A percentile compares a stretch with the other conserved stretches of the same genome.
phyloP scores from a whole-genome alignment of 2,888 invertebrate genomes.

The Bombylius major region DNA sequence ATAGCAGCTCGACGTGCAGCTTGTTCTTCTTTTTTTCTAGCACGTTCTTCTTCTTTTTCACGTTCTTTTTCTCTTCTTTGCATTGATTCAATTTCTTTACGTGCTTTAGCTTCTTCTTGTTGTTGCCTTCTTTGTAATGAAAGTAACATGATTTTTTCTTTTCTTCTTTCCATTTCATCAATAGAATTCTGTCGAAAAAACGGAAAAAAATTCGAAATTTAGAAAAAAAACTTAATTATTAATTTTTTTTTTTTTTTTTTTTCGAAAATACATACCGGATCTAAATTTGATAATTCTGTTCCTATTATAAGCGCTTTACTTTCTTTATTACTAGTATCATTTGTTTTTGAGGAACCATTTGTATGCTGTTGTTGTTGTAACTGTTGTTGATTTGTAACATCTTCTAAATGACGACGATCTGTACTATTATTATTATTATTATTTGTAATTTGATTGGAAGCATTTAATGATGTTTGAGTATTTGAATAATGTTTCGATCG shows the following conservation, averaged over 20 bases:
- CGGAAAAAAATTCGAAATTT: conserved; percentile 14
- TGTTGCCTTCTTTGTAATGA: conserved; percentile 83
- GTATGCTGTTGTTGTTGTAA: conserved; percentile 25
- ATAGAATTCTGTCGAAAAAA: conserved; percentile 50
- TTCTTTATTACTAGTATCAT: conserved; percentile 37
- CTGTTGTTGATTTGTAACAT: conserved; percentile 24
- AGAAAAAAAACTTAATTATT: neutral
- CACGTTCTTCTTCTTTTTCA: conserved; percentile 60
- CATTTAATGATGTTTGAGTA: neutral
- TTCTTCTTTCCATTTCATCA: conserved; percentile 86
- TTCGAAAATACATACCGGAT: conserved; percentile 44
- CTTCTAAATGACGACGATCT: conserved; percentile 26
- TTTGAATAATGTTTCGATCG: neutral
- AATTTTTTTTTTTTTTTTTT: neutral
- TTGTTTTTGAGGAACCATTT: conserved; percentile 15
- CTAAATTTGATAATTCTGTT: conserved; percentile 49
- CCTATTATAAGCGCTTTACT: conserved; percentile 52
- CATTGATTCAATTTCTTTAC: conserved; percentile 71
- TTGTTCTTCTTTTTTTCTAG: conserved; percentile 68
- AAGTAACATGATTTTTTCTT: conserved; percentile 79
- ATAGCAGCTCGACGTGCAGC: conserved; percentile 75
- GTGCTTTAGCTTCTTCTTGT: conserved; percentile 73
- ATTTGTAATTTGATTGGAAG: conserved; percentile 12
- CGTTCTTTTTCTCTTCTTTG: conserved; percentile 64
- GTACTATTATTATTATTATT: conserved; percentile 6